A percentile compares a stretch with the other conserved stretches of the same genome.
Evolutionary conservation across 2,113 vertebrate species (phyloP).

Genomic region (Arothron firmamentum): DNA sequence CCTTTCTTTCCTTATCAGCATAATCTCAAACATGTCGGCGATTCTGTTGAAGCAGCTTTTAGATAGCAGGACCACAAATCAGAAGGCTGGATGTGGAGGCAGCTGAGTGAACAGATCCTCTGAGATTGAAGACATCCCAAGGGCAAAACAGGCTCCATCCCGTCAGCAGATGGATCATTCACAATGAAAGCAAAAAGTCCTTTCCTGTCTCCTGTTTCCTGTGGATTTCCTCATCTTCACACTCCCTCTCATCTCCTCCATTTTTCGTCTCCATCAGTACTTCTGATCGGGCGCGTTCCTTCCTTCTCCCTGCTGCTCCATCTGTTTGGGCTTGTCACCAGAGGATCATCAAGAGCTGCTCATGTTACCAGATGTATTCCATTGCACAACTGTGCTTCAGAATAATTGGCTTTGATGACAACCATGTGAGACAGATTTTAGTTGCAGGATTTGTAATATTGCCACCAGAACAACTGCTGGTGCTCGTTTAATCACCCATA

Average conservation of each 20-base stretch:
- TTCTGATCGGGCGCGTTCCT: neutral
- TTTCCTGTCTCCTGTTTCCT: slow-evolving; percentile 19
- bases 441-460: slow-evolving; percentile 13
- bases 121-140: slow-evolving; percentile 32
- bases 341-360: slow-evolving; percentile 38
- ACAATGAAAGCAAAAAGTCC: slow-evolving; percentile 24
- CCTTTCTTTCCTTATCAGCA: slow-evolving; percentile 8
- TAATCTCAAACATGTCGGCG: slow-evolving; percentile 6
- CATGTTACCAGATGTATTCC: slow-evolving; percentile 53
- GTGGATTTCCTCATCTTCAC: slow-evolving; percentile 12
- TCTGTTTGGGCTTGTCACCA: slow-evolving; percentile 38
- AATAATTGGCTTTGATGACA: slow-evolving; percentile 43
- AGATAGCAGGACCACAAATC: slow-evolving; percentile 18
- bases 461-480: slow-evolving; percentile 52
- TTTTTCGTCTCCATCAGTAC: slow-evolving; percentile 22
- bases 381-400: slow-evolving; percentile 46
- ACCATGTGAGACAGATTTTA: slow-evolving; percentile 13
- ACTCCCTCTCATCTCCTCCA: slow-evolving; percentile 21
- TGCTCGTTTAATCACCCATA: slow-evolving; percentile 52
- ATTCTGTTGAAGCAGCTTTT: slow-evolving; percentile 9
- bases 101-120: slow-evolving; percentile 37
- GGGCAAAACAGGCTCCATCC: slow-evolving; percentile 43
- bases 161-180: slow-evolving; percentile 36
- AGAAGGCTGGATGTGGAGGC: slow-evolving; percentile 24
- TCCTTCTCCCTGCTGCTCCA: slow-evolving; percentile 21